Evolutionary conservation across 2,888 invertebrate species (phyloP).

Genomic region (Idaea aversata): DNA sequence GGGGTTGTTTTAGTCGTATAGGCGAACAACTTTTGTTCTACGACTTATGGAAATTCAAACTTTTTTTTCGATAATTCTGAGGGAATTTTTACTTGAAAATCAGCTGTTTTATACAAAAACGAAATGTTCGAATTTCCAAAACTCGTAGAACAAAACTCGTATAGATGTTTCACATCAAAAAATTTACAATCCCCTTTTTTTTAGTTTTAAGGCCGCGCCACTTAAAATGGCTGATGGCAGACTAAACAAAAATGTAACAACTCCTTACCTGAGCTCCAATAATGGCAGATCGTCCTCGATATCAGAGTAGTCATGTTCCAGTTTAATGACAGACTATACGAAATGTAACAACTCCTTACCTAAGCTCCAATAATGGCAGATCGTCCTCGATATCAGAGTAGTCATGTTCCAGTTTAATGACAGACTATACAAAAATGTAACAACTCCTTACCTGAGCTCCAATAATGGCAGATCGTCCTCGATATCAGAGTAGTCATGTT

Average conservation of each 20-base stretch:
- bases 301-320: constrained; percentile 44
- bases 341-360: constrained; percentile 34
- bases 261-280: constrained; percentile 51
- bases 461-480: constrained; percentile 58
- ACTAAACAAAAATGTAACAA: background rate
- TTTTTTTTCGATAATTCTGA: no score
- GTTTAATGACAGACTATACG: constrained; percentile 30
- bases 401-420: constrained; percentile 42
- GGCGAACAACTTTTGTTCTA: no score
- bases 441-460: constrained; percentile 47
- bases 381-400: constrained; percentile 58
- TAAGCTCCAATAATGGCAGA: constrained; percentile 52
- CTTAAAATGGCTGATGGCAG: no score
- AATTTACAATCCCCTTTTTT: no score
- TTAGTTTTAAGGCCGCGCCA: no score
- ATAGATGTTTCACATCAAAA: no score
- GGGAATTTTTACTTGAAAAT: no score
- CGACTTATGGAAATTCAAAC: no score
- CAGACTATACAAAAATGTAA: background rate
- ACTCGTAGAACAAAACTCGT: no score
- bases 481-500: constrained; percentile 43
- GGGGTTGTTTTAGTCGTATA: no score
- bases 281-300: constrained; percentile 58
- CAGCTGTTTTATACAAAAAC: no score
- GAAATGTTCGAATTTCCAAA: no score